Evolutionary conservation across 2,888 invertebrate genomes (phyloP).

Genomic region (Argyresthia goedartella): DNA sequence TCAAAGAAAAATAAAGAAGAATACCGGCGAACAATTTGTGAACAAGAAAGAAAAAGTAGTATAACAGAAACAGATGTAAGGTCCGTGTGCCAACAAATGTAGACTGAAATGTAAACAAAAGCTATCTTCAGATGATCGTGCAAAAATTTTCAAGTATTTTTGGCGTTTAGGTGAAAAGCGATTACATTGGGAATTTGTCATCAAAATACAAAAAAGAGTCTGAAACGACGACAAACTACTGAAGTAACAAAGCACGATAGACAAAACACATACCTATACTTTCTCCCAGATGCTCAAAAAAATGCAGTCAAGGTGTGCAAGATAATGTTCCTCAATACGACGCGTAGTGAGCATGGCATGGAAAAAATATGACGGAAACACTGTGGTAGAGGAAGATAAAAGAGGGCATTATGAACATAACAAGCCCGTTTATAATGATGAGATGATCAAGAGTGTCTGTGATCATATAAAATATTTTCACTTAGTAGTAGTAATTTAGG

Average conservation of each 20-base stretch:
- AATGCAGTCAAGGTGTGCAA: no score
- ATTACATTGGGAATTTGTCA: slow-evolving; percentile 12
- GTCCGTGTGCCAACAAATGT: neutral
- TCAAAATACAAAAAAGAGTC: slow-evolving; percentile 10
- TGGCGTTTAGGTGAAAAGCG: slow-evolving; percentile 11
- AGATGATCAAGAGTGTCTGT: no score
- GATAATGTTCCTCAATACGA: no score
- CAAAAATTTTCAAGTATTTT: slow-evolving; percentile 10
- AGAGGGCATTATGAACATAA: no score
- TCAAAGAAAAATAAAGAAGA: slow-evolving; percentile 6
- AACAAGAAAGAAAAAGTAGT: slow-evolving; percentile 6
- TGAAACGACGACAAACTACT: slow-evolving; percentile 11
- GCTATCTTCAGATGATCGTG: neutral
- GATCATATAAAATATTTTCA: no score
- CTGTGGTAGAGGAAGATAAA: no score
- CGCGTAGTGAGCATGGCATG: no score
- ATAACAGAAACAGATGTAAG: slow-evolving; percentile 1
- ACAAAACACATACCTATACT: no score
- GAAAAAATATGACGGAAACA: no score
- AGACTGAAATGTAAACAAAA: neutral
- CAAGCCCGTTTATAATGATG: no score
- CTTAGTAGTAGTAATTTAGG: no score
- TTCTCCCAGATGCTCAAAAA: no score
- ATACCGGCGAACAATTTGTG: slow-evolving; percentile 4
- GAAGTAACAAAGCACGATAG: slow-evolving; percentile 8